phyloP scores from a whole-genome alignment of 2,113 vertebrate genomes.

The Myiopsitta monachus region DNA sequence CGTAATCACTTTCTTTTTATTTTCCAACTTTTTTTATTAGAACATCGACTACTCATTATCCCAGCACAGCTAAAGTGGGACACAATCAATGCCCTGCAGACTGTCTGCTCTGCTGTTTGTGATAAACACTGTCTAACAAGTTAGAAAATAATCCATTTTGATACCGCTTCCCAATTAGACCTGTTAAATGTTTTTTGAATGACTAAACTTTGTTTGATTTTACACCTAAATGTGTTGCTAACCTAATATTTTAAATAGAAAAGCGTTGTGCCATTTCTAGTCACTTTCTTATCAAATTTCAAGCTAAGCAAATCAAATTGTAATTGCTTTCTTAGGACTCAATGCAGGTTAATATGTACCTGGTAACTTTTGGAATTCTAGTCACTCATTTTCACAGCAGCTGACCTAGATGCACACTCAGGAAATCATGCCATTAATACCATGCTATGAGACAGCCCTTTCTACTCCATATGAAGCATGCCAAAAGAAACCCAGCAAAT shows the following conservation, averaged over 20 bases:
- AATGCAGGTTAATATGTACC: not conserved
- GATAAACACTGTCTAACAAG: constrained; percentile 70
- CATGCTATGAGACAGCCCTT: not conserved
- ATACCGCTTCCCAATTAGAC: constrained; percentile 67
- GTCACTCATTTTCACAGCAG: constrained; percentile 12
- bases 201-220: constrained; percentile 41
- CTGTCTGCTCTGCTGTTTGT: constrained; percentile 48
- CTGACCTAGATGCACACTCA: not conserved
- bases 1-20: constrained; percentile 49
- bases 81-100: constrained; percentile 61
- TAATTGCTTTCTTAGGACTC: constrained; percentile 33
- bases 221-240: constrained; percentile 31
- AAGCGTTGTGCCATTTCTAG: not conserved
- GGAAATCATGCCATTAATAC: not conserved
- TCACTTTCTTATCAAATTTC: constrained; percentile 7
- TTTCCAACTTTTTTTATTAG: constrained; percentile 65
- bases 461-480: not conserved
- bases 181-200: constrained; percentile 51
- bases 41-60: constrained; percentile 46
- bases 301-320: constrained; percentile 32
- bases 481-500: not conserved
- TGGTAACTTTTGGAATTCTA: constrained; percentile 20
- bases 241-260: constrained; percentile 34
- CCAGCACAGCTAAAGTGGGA: constrained; percentile 43
- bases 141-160: constrained; percentile 72